A percentile compares a stretch with the other conserved stretches of the same genome.
These are phyloP conservation scores for Caenorhabditis auriculariae DNA, from an alignment of 2,888 invertebrate species.

Conservation along the genomic window DNA sequence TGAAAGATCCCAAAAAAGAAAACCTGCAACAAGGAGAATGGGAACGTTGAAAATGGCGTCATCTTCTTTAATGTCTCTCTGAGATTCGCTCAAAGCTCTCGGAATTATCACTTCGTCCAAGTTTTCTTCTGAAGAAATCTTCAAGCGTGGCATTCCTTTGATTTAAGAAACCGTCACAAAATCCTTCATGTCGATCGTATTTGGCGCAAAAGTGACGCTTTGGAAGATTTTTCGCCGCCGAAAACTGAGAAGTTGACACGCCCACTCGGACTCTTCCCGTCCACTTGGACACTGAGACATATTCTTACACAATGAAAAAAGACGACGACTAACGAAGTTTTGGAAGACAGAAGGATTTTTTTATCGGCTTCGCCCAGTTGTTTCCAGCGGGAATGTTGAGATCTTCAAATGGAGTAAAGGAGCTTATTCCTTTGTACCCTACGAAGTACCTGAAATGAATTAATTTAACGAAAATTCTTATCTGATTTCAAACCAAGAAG, in stretches of 20 bases:
- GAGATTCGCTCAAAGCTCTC: slow-evolving; percentile 63
- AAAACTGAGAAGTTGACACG: slow-evolving; percentile 59
- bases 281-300: slow-evolving; percentile 29
- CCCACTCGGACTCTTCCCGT: slow-evolving; percentile 11
- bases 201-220: slow-evolving; percentile 66
- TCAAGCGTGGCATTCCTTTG: neutral
- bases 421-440: slow-evolving; percentile 65
- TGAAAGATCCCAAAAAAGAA: neutral
- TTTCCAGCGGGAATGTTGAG: slow-evolving; percentile 48
- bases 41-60: slow-evolving; percentile 66
- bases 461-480: slow-evolving; percentile 57
- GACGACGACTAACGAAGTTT: slow-evolving; percentile 19
- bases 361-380: slow-evolving; percentile 65
- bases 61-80: slow-evolving; percentile 47
- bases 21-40: slow-evolving; percentile 66
- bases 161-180: slow-evolving; percentile 64
- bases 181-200: slow-evolving; percentile 66
- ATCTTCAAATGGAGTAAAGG: slow-evolving; percentile 68
- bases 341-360: slow-evolving; percentile 67
- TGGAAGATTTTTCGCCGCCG: slow-evolving; percentile 63
- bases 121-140: slow-evolving; percentile 9
- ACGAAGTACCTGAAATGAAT: slow-evolving; percentile 32
- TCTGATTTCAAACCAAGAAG: slow-evolving; percentile 67
- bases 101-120: slow-evolving; percentile 65
- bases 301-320: neutral